Conservation (phyloP, 2,888 invertebrate genomes). For the Vesta saturnalis region DNA sequence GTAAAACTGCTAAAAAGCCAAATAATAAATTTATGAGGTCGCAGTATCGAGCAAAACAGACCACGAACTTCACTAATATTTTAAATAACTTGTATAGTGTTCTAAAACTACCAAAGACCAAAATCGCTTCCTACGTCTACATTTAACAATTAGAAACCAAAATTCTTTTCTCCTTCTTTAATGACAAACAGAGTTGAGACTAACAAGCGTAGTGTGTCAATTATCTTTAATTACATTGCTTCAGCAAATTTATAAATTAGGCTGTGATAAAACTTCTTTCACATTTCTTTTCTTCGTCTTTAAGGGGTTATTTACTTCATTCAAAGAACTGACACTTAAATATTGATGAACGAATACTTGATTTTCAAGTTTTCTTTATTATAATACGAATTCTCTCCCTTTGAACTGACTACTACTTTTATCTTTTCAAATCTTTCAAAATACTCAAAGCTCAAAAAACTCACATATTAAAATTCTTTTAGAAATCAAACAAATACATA, state of each 20-base stretch:
- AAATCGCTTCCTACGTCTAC: not conserved
- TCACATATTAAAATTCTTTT: slow-evolving; percentile 11
- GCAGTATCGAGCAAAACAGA: slow-evolving; percentile 29
- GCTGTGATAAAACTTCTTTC: slow-evolving; percentile 1
- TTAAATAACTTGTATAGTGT: slow-evolving; percentile 30
- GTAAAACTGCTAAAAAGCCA: slow-evolving; percentile 40
- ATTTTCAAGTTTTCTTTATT: slow-evolving; percentile 5
- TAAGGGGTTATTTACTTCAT: slow-evolving; percentile 1
- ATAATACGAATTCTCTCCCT: slow-evolving; percentile 8
- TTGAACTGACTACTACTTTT: slow-evolving; percentile 3
- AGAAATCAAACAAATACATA: slow-evolving; percentile 13
- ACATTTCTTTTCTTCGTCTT: not conserved
- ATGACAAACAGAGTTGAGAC: slow-evolving; percentile 11
- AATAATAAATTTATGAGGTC: slow-evolving; percentile 40
- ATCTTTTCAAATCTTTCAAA: slow-evolving; percentile 8
- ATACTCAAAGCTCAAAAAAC: not conserved
- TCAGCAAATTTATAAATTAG: slow-evolving; percentile 5
- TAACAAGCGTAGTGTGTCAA: slow-evolving; percentile 23
- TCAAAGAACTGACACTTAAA: slow-evolving; percentile 12
- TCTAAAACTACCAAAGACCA: slow-evolving; percentile 20
- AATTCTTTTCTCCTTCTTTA: slow-evolving; percentile 9
- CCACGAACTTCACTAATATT: slow-evolving; percentile 38
- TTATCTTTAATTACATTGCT: slow-evolving; percentile 24
- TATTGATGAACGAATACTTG: slow-evolving; percentile 13
- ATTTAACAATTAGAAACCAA: slow-evolving; percentile 12